Evolutionary conservation across 2,113 vertebrate species (phyloP).

Genomic region (Mixornis gularis): DNA sequence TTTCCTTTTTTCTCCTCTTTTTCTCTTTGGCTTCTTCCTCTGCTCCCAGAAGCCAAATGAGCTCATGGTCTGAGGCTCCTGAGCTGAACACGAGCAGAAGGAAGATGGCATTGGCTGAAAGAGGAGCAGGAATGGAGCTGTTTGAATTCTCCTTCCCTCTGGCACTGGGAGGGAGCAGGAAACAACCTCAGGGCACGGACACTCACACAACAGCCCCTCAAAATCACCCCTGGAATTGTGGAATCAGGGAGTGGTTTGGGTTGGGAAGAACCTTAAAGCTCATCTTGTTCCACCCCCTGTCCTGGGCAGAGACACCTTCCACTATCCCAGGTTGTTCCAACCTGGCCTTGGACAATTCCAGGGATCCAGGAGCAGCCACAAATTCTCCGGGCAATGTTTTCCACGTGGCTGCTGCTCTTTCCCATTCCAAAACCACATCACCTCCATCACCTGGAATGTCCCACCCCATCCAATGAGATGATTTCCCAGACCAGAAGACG

Average conservation of each 20-base stretch:
- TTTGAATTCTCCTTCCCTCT: background rate
- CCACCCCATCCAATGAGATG: background rate
- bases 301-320: background rate
- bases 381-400: background rate
- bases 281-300: background rate
- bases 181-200: background rate
- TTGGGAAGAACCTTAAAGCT: background rate
- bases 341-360: background rate
- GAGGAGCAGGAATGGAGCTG: background rate
- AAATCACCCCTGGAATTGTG: background rate
- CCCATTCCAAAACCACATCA: background rate
- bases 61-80: constrained; percentile 51
- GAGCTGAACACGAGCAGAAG: background rate
- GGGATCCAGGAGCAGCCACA: background rate
- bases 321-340: background rate
- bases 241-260: background rate
- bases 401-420: background rate
- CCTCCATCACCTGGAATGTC: background rate
- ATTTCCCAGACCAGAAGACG: background rate
- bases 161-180: background rate
- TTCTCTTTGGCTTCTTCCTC: constrained; percentile 16
- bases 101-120: background rate
- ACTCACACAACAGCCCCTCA: background rate
- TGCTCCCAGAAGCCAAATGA: background rate
- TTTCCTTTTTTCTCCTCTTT: background rate